Evolutionary conservation across 1,140 invertebrate species (phyloP).

Genomic region (Drosophila subpulchrella): DNA sequence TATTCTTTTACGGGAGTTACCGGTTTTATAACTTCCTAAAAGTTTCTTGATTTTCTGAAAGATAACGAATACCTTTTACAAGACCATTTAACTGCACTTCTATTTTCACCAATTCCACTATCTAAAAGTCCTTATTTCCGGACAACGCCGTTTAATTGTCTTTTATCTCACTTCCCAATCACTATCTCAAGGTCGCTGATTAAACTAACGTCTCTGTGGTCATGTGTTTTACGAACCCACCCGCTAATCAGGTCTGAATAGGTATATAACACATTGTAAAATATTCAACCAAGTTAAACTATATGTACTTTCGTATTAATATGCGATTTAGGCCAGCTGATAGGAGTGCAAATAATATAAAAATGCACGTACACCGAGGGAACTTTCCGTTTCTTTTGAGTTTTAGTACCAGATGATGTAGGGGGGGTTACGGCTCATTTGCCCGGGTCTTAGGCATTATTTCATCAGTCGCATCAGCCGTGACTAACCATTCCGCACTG

Average conservation of each 20-base stretch:
- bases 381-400: conserved; percentile 1
- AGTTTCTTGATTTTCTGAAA: not conserved
- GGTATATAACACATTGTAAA: not conserved
- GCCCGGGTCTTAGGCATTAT: not conserved
- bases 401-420: not conserved
- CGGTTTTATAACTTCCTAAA: not conserved
- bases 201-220: conserved; percentile 16
- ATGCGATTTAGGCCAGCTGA: conserved; percentile 18
- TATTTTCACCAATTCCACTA: not conserved
- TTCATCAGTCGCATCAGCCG: conserved; percentile 16
- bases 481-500: conserved; percentile 8
- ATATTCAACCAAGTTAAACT: not conserved
- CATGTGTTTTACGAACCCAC: conserved; percentile 6
- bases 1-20: not conserved
- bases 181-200: conserved; percentile 27
- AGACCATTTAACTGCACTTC: not conserved
- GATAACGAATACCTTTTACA: not conserved
- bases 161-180: conserved; percentile 10
- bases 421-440: not conserved
- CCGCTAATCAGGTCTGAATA: conserved; percentile 9
- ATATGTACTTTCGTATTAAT: not conserved
- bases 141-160: not conserved
- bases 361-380: conserved; percentile 3
- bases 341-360: conserved; percentile 6
- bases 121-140: conserved; percentile 7